These are phyloP conservation scores for Hydropsyche betteni DNA, from an alignment of 2,888 invertebrate genomes.

Conservation along the genomic window DNA sequence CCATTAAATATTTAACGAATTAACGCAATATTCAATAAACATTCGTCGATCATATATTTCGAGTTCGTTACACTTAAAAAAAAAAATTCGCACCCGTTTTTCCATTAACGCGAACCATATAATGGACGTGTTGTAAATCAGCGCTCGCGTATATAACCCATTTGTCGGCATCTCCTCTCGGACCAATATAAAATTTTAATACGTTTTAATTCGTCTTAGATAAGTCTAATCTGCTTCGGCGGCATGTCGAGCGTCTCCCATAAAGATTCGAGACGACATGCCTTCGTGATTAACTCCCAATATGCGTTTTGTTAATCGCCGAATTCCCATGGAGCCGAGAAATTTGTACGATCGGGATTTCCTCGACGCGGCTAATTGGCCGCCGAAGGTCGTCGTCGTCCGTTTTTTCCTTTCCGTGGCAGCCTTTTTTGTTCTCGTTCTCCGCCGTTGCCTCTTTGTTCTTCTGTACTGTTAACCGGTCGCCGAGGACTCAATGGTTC, in stretches of 20 bases:
- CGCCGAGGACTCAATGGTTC: conserved; percentile 33
- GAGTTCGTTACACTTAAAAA: too few relatives aligned
- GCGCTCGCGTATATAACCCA: not conserved
- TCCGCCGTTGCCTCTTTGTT: too few relatives aligned
- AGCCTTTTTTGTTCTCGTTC: not conserved
- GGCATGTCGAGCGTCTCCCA: conserved; percentile 34
- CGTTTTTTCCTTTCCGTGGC: conserved; percentile 12
- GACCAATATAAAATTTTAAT: not conserved
- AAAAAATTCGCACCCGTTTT: too few relatives aligned
- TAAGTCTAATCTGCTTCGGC: conserved; percentile 35
- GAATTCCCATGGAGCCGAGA: not conserved
- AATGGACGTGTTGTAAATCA: too few relatives aligned
- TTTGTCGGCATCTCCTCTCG: not conserved
- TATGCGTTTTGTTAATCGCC: too few relatives aligned
- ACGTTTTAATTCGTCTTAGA: conserved; percentile 17
- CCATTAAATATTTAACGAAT: too few relatives aligned
- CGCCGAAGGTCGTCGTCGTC: conserved; percentile 15
- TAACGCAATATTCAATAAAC: too few relatives aligned
- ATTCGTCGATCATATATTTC: too few relatives aligned
- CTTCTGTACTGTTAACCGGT: too few relatives aligned
- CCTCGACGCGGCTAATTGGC: conserved; percentile 23
- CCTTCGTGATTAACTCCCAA: conserved; percentile 36
- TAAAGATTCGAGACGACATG: conserved; percentile 41
- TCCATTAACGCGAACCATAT: too few relatives aligned
- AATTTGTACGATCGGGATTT: too few relatives aligned